These are phyloP conservation scores for Asarcornis scutulata DNA, from an alignment of 2,113 vertebrate genomes.

Conservation along the genomic window DNA sequence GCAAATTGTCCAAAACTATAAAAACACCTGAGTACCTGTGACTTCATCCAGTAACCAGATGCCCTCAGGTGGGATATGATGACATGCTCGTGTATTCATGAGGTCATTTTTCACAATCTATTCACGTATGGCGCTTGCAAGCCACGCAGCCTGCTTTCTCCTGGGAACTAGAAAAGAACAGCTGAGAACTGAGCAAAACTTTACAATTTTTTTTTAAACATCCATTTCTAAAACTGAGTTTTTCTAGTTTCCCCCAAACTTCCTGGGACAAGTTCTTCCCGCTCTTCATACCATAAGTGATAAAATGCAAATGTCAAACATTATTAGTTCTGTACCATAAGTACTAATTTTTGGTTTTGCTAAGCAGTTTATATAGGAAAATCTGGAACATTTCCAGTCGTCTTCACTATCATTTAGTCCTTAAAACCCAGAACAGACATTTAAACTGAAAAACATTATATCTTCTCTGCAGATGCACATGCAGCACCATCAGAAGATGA, in stretches of 20 bases:
- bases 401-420: constrained; percentile 81
- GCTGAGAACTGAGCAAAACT: constrained; percentile 45
- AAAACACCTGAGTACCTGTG: constrained; percentile 18
- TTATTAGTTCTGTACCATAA: constrained; percentile 79
- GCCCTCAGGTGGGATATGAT: constrained; percentile 69
- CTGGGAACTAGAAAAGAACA: constrained; percentile 54
- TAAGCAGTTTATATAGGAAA: constrained; percentile 73
- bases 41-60: constrained; percentile 60
- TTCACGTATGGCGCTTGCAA: constrained; percentile 67
- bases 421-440: constrained; percentile 81
- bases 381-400: constrained; percentile 77
- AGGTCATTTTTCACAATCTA: constrained; percentile 58
- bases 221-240: constrained; percentile 47
- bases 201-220: constrained; percentile 41
- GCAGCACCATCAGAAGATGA: constrained; percentile 72
- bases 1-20: constrained; percentile 53
- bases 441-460: constrained; percentile 74
- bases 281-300: constrained; percentile 57
- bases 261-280: constrained; percentile 63
- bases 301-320: constrained; percentile 79
- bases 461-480: constrained; percentile 77
- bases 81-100: constrained; percentile 69
- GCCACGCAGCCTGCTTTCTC: constrained; percentile 55
- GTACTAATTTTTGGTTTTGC: constrained; percentile 76
- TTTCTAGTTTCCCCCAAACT: constrained; percentile 59